These are phyloP conservation scores for Platysteira castanea DNA, from an alignment of 2,113 vertebrate genomes.

Conservation along the genomic window DNA sequence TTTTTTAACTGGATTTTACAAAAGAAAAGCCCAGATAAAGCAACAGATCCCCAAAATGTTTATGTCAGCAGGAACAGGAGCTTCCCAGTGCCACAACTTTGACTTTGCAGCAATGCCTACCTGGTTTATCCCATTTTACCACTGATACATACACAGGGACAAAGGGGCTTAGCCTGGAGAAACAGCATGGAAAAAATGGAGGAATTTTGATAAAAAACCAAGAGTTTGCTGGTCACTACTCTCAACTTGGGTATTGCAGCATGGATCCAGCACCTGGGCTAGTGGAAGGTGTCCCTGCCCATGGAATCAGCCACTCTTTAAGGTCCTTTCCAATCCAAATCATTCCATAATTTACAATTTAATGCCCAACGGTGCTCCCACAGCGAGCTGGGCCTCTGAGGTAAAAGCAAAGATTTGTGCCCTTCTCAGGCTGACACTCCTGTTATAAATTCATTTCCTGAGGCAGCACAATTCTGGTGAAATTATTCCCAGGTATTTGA, in stretches of 20 bases:
- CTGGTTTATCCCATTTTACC: neutral
- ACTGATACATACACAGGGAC: fast-evolving
- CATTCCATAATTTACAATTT: neutral
- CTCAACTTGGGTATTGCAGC: neutral
- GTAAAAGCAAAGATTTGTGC: neutral
- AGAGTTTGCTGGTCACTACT: neutral
- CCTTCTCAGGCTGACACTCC: neutral
- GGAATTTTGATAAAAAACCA: neutral
- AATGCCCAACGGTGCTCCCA: neutral
- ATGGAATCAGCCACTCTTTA: neutral
- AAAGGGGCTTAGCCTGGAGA: neutral
- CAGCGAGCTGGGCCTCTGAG: neutral
- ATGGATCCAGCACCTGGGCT: neutral
- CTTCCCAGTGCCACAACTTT: neutral
- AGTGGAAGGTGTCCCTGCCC: neutral
- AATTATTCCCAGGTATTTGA: neutral
- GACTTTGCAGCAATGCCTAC: neutral
- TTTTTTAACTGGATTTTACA: neutral
- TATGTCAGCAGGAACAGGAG: neutral
- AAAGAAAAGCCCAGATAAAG: neutral
- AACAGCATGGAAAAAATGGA: fast-evolving
- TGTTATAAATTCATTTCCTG: neutral
- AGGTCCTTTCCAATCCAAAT: neutral
- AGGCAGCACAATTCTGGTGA: neutral
- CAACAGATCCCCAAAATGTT: neutral